Percentiles rank a stretch among this genome's conserved stretches.
Conservation (phyloP, 2,888 invertebrate genomes). For the Oscheius sp. region DNA sequence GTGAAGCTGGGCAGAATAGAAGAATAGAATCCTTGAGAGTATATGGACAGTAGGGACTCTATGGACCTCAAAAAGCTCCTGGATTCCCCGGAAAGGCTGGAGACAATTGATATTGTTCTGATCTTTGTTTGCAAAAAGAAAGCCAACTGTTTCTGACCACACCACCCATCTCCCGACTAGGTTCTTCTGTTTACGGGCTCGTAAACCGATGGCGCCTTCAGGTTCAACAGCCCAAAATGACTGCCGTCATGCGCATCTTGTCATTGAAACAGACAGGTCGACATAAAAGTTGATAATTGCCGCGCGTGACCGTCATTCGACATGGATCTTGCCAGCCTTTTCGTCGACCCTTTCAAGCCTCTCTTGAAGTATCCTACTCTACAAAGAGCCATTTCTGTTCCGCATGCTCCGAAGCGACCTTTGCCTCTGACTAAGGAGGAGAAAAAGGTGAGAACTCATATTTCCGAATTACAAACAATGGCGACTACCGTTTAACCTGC, state of each 20-base stretch:
- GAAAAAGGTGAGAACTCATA: slow-evolving; percentile 51
- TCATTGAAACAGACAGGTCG: slow-evolving; percentile 26
- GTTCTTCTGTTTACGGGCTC: too few relatives aligned
- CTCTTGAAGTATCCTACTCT: slow-evolving; percentile 55
- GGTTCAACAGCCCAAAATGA: too few relatives aligned
- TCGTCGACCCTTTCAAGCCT: slow-evolving; percentile 57
- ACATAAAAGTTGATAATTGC: slow-evolving; percentile 31
- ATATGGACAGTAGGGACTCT: background rate
- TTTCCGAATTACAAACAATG: too few relatives aligned
- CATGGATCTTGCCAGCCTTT: slow-evolving; percentile 28
- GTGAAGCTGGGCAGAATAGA: too few relatives aligned
- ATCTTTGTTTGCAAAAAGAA: too few relatives aligned
- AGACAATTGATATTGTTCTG: too few relatives aligned
- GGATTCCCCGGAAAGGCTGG: too few relatives aligned
- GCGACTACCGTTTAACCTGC: too few relatives aligned
- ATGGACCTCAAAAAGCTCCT: background rate
- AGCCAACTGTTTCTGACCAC: too few relatives aligned
- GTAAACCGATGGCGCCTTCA: too few relatives aligned
- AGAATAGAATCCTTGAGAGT: too few relatives aligned
- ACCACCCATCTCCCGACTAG: too few relatives aligned
- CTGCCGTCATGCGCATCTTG: background rate
- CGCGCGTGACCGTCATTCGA: slow-evolving; percentile 34
- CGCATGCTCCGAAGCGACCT: slow-evolving; percentile 67
- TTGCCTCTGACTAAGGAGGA: slow-evolving; percentile 57
- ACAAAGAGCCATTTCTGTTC: slow-evolving; percentile 47